Conservation (phyloP, 1,140 invertebrate genomes). For the Magallana angulata region DNA sequence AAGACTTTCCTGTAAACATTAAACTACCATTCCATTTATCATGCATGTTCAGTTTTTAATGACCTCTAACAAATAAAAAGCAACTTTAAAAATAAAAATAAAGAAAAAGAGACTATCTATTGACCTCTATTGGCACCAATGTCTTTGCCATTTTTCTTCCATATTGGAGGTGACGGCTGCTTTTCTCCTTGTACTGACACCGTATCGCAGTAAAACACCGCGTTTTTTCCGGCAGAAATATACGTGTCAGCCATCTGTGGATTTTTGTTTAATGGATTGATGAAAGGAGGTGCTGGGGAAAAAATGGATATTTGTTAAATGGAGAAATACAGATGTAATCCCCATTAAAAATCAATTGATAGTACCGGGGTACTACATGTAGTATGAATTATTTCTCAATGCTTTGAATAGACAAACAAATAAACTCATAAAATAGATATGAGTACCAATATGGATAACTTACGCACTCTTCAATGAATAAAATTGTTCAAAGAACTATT, state of each 20-base stretch:
- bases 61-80: no score
- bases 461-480: neutral
- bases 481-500: neutral
- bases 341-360: neutral
- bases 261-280: conserved; percentile 9
- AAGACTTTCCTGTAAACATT: no score
- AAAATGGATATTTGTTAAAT: neutral
- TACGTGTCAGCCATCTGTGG: neutral
- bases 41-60: no score
- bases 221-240: neutral
- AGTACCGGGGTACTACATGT: neutral
- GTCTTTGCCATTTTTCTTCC: conserved; percentile 33
- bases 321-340: no score
- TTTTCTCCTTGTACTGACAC: neutral
- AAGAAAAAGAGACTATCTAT: neutral
- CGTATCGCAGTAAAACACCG: neutral
- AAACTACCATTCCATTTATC: no score
- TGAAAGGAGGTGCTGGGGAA: conserved; percentile 26
- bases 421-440: no score
- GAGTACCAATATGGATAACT: no score
- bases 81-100: no score
- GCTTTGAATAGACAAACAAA: no score
- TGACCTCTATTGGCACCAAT: conserved; percentile 18
- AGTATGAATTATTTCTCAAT: no score
- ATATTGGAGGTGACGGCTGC: neutral